These are phyloP conservation scores for Tachysurus fulvidraco DNA, from an alignment of 2,113 vertebrate species.

Conservation along the genomic window DNA sequence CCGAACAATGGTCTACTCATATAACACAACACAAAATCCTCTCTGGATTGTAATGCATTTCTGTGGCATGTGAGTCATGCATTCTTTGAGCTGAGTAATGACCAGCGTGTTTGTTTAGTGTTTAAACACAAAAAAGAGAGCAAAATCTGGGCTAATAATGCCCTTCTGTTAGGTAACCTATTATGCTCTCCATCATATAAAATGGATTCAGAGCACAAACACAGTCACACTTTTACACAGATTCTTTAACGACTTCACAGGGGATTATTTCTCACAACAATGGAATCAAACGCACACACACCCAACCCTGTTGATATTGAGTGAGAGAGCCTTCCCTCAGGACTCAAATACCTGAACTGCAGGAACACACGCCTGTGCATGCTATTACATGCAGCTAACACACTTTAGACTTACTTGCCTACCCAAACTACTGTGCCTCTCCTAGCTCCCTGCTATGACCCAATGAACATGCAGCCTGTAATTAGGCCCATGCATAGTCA, in stretches of 20 bases:
- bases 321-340: constrained; percentile 65
- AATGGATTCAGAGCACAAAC: constrained; percentile 14
- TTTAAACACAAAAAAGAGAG: constrained; percentile 34
- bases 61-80: constrained; percentile 36
- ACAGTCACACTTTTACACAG: constrained; percentile 31
- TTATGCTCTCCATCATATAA: not conserved
- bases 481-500: constrained; percentile 53
- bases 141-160: not conserved
- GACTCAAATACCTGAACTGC: constrained; percentile 75
- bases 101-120: constrained; percentile 46
- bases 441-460: constrained; percentile 43
- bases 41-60: constrained; percentile 45
- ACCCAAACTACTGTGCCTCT: constrained; percentile 43
- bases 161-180: constrained; percentile 37
- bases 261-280: constrained; percentile 51
- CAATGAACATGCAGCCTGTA: constrained; percentile 46
- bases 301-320: constrained; percentile 39
- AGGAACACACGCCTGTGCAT: constrained; percentile 73
- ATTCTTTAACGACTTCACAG: constrained; percentile 41
- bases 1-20: constrained; percentile 36
- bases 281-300: constrained; percentile 25
- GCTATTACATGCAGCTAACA: constrained; percentile 61
- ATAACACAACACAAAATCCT: constrained; percentile 33
- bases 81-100: constrained; percentile 48
- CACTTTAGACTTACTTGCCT: constrained; percentile 41